Evolutionary conservation across 2,888 invertebrate species (phyloP), one percentile per base, ranked within the genome.

Genomic region (Axea sp.): DNA sequence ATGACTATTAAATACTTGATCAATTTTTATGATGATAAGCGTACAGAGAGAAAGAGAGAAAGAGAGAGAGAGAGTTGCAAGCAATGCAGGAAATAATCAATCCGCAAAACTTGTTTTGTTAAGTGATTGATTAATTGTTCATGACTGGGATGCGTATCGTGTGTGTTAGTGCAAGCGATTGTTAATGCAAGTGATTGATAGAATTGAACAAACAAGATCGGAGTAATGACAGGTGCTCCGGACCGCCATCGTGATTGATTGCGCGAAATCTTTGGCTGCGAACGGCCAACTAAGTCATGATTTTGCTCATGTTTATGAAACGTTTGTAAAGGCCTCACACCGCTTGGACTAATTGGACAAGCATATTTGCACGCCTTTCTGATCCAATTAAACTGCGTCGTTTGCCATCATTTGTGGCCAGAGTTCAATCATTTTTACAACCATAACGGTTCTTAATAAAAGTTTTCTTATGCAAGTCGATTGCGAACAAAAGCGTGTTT

Each of bases 121-220:
- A n/a, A n/a, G 28, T 49, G 71, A 71, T 71, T 64, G 62, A 71
- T 71, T 71, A 62, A 71, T 71, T 62, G 9, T 37, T 33, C 12
- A 1, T 5, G 28, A 5, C 19, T 17, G 2, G 39, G 22, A 35
- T 19, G 39, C 9, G 31, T 22, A 14, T 55, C 17, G 39, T 31
- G 64, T 49, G 33, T 57, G 30, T 43, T 8, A 2, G 31, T n/a
- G n/a, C n/a, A n/a, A n/a, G n/a, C n/a, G n/a, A n/a, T n/a, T n/a
- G n/a, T n/a, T n/a, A n/a, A n/a, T n/a, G n/a, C n/a, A n/a, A n/a
- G n/a, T 72, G 71, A 72, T 72, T 57, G 64, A 72, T 72, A 57
- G 71, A 72, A 64, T 64, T 49, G 51, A 72, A 59, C 71, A 72
- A 72, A 72, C 64, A 64, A 72, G 71, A 64, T 72, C 57, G 51